These are phyloP conservation scores for Lates calcarifer DNA, from an alignment of 2,113 vertebrate genomes.

Conservation along the genomic window DNA sequence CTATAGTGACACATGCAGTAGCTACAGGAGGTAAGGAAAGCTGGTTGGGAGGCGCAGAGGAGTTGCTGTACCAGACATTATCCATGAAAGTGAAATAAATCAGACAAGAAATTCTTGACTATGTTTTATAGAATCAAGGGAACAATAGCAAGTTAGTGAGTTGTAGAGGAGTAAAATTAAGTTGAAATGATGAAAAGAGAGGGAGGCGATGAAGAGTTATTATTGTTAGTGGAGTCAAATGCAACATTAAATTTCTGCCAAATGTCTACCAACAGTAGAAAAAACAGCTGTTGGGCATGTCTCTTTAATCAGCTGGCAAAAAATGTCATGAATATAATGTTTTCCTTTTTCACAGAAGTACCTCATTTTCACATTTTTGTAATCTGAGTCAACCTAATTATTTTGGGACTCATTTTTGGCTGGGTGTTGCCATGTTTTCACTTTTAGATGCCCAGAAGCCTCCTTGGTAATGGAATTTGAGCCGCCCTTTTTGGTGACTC, in stretches of 20 bases:
- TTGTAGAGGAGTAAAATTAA: constrained; percentile 33
- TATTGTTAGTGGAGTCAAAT: constrained; percentile 35
- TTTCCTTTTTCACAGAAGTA: constrained; percentile 39
- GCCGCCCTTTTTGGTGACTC: constrained; percentile 69
- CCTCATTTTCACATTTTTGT: constrained; percentile 50
- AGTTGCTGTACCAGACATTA: constrained; percentile 28
- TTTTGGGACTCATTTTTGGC: constrained; percentile 51
- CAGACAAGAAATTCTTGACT: constrained; percentile 28
- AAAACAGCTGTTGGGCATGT: constrained; percentile 33
- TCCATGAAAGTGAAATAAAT: constrained; percentile 44
- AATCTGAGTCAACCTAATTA: constrained; percentile 64
- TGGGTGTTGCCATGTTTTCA: constrained; percentile 55
- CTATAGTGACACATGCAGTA: constrained; percentile 8
- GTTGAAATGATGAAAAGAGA: constrained; percentile 39
- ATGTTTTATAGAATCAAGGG: constrained; percentile 5
- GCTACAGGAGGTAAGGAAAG: constrained; percentile 58
- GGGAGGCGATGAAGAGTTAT: constrained; percentile 36
- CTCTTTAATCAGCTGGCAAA: constrained; percentile 56
- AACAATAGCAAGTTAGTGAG: constrained; percentile 34
- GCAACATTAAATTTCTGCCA: constrained; percentile 39
- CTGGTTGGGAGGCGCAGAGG: constrained; percentile 29
- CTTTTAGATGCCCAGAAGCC: constrained; percentile 59
- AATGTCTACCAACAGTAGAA: constrained; percentile 37
- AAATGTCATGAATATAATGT: constrained; percentile 39
- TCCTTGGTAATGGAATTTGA: constrained; percentile 68